Evolutionary conservation across 2,888 invertebrate genomes (phyloP), one percentile per base, ranked within the genome.

Genomic region (Venusia cambrica): DNA sequence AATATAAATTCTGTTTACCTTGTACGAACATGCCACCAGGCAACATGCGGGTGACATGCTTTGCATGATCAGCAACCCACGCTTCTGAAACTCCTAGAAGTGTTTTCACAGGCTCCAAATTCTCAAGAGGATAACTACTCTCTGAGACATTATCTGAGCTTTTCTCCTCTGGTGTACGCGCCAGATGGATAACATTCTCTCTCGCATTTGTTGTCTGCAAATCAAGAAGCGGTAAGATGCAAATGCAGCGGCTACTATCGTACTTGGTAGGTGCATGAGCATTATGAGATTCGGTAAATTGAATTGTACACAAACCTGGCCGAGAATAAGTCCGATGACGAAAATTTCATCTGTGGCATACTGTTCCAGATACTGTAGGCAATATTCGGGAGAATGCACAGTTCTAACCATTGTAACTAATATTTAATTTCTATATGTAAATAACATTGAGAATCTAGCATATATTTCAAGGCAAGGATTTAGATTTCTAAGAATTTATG

Each of bases 21-120:
- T 96, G 87, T 25, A 97, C 93, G 76, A 92, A 92, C 88, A 97
- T 91, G 22, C 97, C 97, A 19, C 97, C 97, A 14, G 97, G 95
- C 42, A 97, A 81, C 96, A 97, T 97, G 73, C 95, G 90, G 1
- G 93, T 93, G 1, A 95, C 94, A 87, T 95, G 94, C 68, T 92
- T 91, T 18, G 95, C 95, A 83, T 97, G 96, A 62, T 94, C 93
- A 1, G 92, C 92, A 2, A 94, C 88, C 91, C 92, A 92, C 28
- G 80, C 87, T 45, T 93, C 92, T 11, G 92, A 90, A 30, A 93
- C 83, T 43, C 89, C 90, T 8, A 84, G 67, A 11, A 92, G 57
- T 27, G 79, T 85, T 52, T 79, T 83, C 10, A 89, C 77, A 17
- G 63, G 65, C 27, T 79, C 87, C 6, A 62, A 48, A 30, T 72